phyloP scores from a whole-genome alignment of 2,113 vertebrate species.

The Thermophis baileyi region DNA sequence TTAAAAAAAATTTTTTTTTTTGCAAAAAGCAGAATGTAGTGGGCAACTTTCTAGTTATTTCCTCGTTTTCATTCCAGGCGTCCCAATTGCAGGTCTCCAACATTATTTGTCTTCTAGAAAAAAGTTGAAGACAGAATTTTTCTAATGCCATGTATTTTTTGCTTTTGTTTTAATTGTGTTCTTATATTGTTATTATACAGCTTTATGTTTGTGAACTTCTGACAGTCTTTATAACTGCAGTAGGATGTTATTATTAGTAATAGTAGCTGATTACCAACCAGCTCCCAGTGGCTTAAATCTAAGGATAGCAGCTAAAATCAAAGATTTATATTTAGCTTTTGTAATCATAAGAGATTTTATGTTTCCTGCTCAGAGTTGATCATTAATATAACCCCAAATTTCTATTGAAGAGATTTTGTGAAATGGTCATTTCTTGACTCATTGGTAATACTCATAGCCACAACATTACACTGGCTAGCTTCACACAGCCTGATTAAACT shows the following conservation, averaged over 20 bases:
- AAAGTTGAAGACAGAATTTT: not conserved
- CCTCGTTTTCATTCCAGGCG: not conserved
- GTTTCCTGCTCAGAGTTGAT: not conserved
- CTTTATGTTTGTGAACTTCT: not conserved
- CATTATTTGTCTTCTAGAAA: not conserved
- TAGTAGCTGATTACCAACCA: not conserved
- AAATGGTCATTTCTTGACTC: not conserved
- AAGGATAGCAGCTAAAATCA: not conserved
- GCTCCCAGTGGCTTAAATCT: not conserved
- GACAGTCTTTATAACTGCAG: not conserved
- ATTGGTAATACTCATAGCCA: not conserved
- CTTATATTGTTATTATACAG: not conserved
- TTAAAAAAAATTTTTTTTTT: not conserved
- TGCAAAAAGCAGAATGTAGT: not conserved
- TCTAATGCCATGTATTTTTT: not conserved
- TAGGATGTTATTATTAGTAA: not conserved
- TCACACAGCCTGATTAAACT: not conserved
- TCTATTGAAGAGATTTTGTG: not conserved
- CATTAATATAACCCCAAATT: not conserved
- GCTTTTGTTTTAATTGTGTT: not conserved
- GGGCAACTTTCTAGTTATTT: not conserved
- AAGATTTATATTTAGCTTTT: not conserved
- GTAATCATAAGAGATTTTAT: not conserved
- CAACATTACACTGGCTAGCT: not conserved
- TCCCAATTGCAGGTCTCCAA: not conserved